Conservation (phyloP, 2,113 vertebrate species). For the Alexandromys fortis region DNA sequence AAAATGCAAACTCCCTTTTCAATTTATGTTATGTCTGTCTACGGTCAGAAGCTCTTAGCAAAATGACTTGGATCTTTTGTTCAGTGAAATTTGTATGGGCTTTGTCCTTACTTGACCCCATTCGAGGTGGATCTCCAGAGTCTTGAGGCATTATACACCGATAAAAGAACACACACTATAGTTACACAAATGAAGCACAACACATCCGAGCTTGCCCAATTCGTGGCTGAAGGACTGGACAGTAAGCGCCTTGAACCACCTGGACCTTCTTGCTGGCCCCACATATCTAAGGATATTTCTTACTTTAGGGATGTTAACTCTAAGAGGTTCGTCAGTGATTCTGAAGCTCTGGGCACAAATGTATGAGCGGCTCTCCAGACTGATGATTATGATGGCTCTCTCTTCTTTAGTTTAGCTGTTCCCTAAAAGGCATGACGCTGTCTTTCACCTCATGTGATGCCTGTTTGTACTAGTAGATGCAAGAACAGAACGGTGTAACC, state of each 20-base stretch:
- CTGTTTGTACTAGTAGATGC: not conserved
- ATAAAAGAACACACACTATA: accelerated
- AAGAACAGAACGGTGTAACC: not conserved
- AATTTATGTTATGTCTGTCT: not conserved
- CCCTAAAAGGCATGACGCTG: not conserved
- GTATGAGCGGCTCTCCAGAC: accelerated
- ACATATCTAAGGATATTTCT: accelerated
- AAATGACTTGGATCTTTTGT: not conserved
- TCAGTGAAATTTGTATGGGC: not conserved
- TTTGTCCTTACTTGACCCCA: not conserved
- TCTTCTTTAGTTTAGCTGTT: not conserved
- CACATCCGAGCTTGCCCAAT: too few species aligned
- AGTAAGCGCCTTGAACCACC: not conserved
- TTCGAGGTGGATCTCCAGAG: not conserved
- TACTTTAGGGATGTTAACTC: not conserved
- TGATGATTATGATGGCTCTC: accelerated
- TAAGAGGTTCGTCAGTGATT: not conserved
- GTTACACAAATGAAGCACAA: too few species aligned
- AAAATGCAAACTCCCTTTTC: not conserved
- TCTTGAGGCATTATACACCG: not conserved
- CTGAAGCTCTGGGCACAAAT: accelerated
- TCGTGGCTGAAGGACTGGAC: not conserved
- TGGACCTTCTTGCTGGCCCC: too few species aligned
- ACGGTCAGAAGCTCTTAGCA: not conserved
- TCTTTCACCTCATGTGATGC: not conserved